These are phyloP conservation scores for Umimayanthus chanpuru DNA, from an alignment of 92 coral and sea anemone genomes.

Conservation along the genomic window DNA sequence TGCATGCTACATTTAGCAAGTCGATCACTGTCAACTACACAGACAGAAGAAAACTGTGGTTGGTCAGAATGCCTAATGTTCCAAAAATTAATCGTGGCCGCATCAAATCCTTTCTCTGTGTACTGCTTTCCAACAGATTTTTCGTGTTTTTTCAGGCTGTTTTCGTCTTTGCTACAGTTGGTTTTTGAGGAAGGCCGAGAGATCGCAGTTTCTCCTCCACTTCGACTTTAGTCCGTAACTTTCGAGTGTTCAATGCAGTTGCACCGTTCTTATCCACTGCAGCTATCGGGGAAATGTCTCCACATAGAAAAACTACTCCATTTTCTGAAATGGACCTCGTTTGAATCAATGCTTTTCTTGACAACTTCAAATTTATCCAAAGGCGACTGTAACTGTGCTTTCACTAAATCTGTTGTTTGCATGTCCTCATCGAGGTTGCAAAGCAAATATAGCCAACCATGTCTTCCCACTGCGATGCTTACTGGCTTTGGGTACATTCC, in stretches of 20 bases:
- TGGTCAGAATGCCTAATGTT: neutral
- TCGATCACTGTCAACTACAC: neutral
- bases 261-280: neutral
- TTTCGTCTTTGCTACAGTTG: neutral
- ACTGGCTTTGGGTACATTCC: too few relatives aligned
- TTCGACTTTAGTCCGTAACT: neutral
- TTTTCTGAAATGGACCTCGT: neutral
- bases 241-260: constrained; percentile 7
- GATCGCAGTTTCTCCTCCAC: neutral
- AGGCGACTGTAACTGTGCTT: neutral
- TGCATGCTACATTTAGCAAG: too few relatives aligned
- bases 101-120: neutral
- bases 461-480: too few relatives aligned
- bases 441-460: too few relatives aligned
- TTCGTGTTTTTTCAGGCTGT: neutral
- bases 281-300: neutral
- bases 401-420: too few relatives aligned
- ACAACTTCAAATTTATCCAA: neutral
- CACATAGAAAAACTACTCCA: neutral
- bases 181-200: neutral
- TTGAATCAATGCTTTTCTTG: neutral
- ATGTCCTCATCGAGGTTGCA: too few relatives aligned
- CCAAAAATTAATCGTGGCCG: neutral
- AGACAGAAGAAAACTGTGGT: too few relatives aligned
- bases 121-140: constrained; percentile 2